These are phyloP conservation scores for Corythoichthys haematopterus DNA, from an alignment of 2,113 vertebrate species.

Conservation along the genomic window DNA sequence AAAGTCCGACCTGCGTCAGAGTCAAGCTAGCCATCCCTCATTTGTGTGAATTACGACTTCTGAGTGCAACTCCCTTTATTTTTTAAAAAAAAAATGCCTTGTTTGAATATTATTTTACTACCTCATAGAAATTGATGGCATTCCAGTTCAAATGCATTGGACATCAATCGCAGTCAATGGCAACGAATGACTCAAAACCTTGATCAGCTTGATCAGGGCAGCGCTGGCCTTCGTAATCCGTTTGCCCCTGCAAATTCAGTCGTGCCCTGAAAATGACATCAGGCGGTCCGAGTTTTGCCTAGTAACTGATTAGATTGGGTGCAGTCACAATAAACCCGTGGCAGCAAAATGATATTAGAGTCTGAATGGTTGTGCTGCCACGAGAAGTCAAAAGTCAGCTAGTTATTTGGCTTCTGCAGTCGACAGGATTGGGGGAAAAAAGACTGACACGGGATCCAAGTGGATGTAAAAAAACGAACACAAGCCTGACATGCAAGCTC, in stretches of 20 bases:
- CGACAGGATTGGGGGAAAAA: neutral
- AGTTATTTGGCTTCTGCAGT: constrained; percentile 12
- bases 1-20: too few relatives aligned
- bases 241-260: neutral
- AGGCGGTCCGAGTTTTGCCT: neutral
- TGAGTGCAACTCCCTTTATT: too few relatives aligned
- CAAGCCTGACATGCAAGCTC: constrained; percentile 24
- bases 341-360: constrained; percentile 18
- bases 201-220: constrained; percentile 5
- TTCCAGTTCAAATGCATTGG: too few relatives aligned
- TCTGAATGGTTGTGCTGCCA: neutral
- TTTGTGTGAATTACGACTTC: too few relatives aligned
- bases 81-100: too few relatives aligned
- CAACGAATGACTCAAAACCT: neutral
- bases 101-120: too few relatives aligned
- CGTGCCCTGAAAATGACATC: constrained; percentile 10
- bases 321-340: constrained; percentile 8
- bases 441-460: neutral
- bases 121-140: too few relatives aligned
- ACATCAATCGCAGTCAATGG: too few relatives aligned
- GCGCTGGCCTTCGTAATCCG: neutral
- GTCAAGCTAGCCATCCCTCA: too few relatives aligned
- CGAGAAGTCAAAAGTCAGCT: constrained; percentile 19
- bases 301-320: neutral
- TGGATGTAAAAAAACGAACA: constrained; percentile 6